Base-by-base conservation (phyloP, 2,113 vertebrate genomes). In the Laticauda laticaudata region DNA sequence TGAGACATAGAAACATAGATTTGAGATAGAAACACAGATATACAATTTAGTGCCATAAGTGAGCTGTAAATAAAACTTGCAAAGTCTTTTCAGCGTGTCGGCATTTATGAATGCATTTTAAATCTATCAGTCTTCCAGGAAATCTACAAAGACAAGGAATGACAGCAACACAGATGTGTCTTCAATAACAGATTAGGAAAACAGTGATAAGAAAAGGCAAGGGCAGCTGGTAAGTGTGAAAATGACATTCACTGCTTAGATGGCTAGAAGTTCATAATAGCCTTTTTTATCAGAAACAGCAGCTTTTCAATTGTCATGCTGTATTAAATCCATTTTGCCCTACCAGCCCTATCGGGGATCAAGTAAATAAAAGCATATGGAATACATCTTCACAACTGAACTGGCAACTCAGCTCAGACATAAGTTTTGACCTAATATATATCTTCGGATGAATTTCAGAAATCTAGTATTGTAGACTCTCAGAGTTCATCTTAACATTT, bases 241-340 rank as follows among this genome's bases (percentile, higher is more conserved):
- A 96, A 95, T 96, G 95, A 95, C 95, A 96, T 94, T 94, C 93
- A 93, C 39, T 92, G 86, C 95, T 94, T 94, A 96, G 97, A 97
- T 95, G 90, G 96, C 96, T 96, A 91, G 96, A 96, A 91, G 94
- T 94, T 96, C 93, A 95, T 94, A 94, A 95, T 96, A 94, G 94
- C 96, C 96, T 96, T 96, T 48, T 51, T 95, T 95, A 96, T 95
- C 91, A 93, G 95, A 96, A 94, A 96, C 94, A 93, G 94, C 88
- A 94, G 95, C 95, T 94, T 95, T 94, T 94, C 93, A 95, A 94
- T 93, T 96, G 93, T 94, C 94, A 93, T 96, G 96, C 97, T 95
- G 86, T 53, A 95, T 96, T 97, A 97, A 95, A 96, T 95, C 69
- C 94, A 96, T 95, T 90, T 94, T 96, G 95, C 96, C 95, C 94